Evolutionary conservation across 2,888 invertebrate genomes (phyloP), one percentile per base, ranked within the genome.

Genomic region (Synergus gifuensis): DNA sequence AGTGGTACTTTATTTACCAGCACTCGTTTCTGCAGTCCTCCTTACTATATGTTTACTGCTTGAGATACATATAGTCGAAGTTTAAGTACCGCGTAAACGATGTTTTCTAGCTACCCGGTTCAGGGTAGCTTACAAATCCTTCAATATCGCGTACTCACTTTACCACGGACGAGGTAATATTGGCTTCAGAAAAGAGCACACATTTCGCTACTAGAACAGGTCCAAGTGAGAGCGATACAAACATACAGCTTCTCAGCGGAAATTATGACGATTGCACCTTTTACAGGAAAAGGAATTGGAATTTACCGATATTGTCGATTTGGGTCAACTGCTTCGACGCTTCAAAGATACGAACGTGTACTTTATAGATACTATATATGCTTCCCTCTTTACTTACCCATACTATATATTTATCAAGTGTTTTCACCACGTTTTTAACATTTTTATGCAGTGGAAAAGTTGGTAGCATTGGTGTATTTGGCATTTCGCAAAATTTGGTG

Each of bases 41-140:
- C 54, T 54, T 28, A n/a, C n/a, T n/a, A n/a, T 54, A 54, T 54
- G n/a, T n/a, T 54, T n/a, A n/a, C n/a, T 9, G 54, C 54, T n/a
- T 9, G 54, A n/a, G 54, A 54, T n/a, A 54, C 54, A 54, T n/a
- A 54, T 54, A 54, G n/a, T 54, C 3, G n/a, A 8, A 54, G 81
- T 80, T 82, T 77, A 78, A 82, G 83, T 80, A 82, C 82, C 81
- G 62, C 73, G 80, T 82, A 83, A 82, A 83, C 83, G 40, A 66
- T 63, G 80, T 81, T 76, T 78, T 60, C 64, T 46, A 62, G 67
- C 44, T 78, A 77, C 64, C 54, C 62, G 63, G 73, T 63, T 44
- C 77, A 58, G 54, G 42, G 76, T 14, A 67, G 66, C 60, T 49
- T 63, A 78, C 42, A 76, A 73, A 66, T 83, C 76, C 77, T 82